Conservation (phyloP, 2,888 invertebrate genomes). For the Metallyticus violacea region DNA sequence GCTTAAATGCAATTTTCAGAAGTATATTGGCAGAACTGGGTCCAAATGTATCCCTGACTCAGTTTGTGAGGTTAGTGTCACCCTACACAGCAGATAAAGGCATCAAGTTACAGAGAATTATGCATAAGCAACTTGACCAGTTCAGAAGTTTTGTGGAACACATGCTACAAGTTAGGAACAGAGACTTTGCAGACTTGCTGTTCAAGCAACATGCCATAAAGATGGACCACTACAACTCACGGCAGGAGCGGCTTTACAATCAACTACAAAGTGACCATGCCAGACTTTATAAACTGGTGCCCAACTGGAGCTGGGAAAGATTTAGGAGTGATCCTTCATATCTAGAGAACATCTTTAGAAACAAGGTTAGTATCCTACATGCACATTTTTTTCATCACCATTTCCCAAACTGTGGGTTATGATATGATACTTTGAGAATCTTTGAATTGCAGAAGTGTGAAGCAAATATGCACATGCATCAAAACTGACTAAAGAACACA, state of each 20-base stretch:
- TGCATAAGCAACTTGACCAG: neutral
- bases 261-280: neutral
- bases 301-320: neutral
- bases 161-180: neutral
- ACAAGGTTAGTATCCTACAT: too few species aligned
- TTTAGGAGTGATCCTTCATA: neutral
- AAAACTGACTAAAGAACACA: too few species aligned
- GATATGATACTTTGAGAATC: too few species aligned
- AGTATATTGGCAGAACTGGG: neutral
- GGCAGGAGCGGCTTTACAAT: too few species aligned
- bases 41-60: neutral
- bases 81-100: neutral
- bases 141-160: neutral
- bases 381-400: too few species aligned
- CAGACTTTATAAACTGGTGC: neutral
- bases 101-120: neutral
- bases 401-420: too few species aligned
- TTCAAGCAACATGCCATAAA: neutral
- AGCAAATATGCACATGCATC: too few species aligned
- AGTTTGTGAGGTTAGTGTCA: neutral
- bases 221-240: neutral
- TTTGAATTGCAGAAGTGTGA: too few species aligned
- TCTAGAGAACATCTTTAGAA: too few species aligned
- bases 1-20: too few species aligned
- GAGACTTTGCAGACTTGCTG: neutral